Percentiles rank a stretch among this genome's conserved stretches.
Evolutionary conservation across 2,888 invertebrate species (phyloP).

Genomic region (Macrosiphum euphorbiae): DNA sequence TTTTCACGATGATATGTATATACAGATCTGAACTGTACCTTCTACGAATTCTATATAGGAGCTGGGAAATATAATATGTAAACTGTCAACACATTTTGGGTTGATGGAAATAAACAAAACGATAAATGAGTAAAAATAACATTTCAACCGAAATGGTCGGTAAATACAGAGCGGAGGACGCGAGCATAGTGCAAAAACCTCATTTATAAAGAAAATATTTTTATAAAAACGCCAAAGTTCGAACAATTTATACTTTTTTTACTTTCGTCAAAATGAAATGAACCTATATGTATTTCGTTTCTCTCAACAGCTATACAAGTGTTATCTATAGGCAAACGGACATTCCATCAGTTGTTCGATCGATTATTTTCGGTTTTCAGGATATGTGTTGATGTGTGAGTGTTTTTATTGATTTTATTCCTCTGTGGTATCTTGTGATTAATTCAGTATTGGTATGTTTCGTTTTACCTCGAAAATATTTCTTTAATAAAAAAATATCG

Average conservation of each 20-base stretch:
- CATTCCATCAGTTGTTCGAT: not conserved
- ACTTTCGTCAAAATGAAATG: not conserved
- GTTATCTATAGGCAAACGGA: not conserved
- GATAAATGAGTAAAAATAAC: constrained; percentile 26
- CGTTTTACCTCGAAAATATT: not conserved
- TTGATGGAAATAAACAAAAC: constrained; percentile 32
- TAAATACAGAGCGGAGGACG: not conserved
- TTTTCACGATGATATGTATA: not conserved
- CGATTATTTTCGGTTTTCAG: not conserved
- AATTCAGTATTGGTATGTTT: not conserved
- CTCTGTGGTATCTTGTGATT: not conserved
- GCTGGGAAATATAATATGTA: not conserved
- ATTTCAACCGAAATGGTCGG: constrained; percentile 2
- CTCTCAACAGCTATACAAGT: too few species aligned
- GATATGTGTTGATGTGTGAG: not conserved
- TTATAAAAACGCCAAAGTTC: not conserved
- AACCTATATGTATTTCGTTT: not conserved
- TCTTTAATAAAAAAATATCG: not conserved
- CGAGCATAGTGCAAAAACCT: not conserved
- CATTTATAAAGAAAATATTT: constrained; percentile 48
- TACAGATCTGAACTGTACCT: not conserved
- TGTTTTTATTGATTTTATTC: constrained; percentile 20
- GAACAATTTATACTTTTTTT: not conserved
- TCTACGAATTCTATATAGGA: too few species aligned
- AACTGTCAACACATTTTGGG: constrained; percentile 55